Conservation (phyloP, 1,140 invertebrate species). For the Drosophila sp. region DNA sequence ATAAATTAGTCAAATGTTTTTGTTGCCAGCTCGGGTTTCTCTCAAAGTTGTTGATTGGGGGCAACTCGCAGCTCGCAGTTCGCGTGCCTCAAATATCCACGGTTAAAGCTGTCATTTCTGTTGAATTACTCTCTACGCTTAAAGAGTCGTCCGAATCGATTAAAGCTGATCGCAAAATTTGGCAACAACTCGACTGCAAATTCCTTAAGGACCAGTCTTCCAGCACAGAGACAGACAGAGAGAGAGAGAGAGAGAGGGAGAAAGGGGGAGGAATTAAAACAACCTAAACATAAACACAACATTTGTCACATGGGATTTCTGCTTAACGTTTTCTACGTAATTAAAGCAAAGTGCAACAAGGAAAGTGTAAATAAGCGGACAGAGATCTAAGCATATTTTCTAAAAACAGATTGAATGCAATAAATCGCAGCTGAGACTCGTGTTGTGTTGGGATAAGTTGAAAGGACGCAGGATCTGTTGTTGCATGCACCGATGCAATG, state of each 20-base stretch:
- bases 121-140: background rate
- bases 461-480: slow-evolving; percentile 23
- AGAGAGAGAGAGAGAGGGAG: too few relatives aligned
- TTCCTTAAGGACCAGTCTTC: background rate
- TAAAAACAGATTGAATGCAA: slow-evolving; percentile 64
- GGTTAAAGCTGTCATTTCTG: slow-evolving; percentile 4
- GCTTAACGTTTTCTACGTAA: slow-evolving; percentile 29
- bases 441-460: slow-evolving; percentile 6
- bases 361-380: background rate
- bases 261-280: too few relatives aligned
- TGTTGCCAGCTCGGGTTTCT: slow-evolving; percentile 36
- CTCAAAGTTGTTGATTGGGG: slow-evolving; percentile 5
- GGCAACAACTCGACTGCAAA: background rate
- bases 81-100: slow-evolving; percentile 27
- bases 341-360: slow-evolving; percentile 24
- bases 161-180: slow-evolving; percentile 3
- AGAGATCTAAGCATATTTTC: slow-evolving; percentile 16
- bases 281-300: slow-evolving; percentile 15
- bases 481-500: slow-evolving; percentile 43
- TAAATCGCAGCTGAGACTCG: slow-evolving; percentile 57
- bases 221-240: too few relatives aligned
- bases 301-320: slow-evolving; percentile 26
- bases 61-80: background rate
- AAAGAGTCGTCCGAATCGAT: background rate
- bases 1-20: slow-evolving; percentile 66